Evolutionary conservation across 2,797 vertebrate species (phyloP).

Genomic region (Sorex maritimensis): DNA sequence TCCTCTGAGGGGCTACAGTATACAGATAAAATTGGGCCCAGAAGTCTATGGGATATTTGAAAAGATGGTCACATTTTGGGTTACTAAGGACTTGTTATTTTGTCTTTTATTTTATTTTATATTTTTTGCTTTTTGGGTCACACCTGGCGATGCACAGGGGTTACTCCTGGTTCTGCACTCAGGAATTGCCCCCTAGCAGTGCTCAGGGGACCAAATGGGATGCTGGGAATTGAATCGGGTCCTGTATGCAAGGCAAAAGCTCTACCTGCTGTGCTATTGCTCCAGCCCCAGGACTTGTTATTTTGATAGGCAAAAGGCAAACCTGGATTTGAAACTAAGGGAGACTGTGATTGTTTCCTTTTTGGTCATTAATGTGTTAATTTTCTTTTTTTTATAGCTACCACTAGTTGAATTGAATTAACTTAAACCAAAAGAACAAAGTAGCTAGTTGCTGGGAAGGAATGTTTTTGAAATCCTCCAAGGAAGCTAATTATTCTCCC

Average conservation of each 20-base stretch:
- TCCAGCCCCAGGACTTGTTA: background rate
- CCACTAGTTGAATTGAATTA: constrained; percentile 32
- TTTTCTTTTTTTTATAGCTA: constrained; percentile 39
- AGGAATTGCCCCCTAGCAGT: too few relatives aligned
- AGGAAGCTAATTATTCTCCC: constrained; percentile 64
- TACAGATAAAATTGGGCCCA: constrained; percentile 58
- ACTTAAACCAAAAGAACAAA: constrained; percentile 72
- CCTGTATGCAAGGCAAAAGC: too few relatives aligned
- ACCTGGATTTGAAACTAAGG: constrained; percentile 56
- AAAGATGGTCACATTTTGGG: constrained; percentile 26
- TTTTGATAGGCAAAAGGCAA: constrained; percentile 58
- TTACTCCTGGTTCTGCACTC: too few relatives aligned
- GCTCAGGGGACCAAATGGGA: too few relatives aligned
- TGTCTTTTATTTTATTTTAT: background rate
- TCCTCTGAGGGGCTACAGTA: background rate
- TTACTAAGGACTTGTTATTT: constrained; percentile 16
- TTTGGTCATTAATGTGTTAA: constrained; percentile 61
- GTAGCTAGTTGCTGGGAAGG: constrained; percentile 56
- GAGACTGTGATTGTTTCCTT: constrained; percentile 39
- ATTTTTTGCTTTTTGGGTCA: too few relatives aligned
- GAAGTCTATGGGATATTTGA: background rate
- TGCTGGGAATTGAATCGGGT: too few relatives aligned
- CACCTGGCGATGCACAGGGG: too few relatives aligned
- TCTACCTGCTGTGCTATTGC: too few relatives aligned
- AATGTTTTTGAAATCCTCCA: constrained; percentile 19